Base-by-base conservation (phyloP, 2,113 vertebrate species). In the Lepus timidus region DNA sequence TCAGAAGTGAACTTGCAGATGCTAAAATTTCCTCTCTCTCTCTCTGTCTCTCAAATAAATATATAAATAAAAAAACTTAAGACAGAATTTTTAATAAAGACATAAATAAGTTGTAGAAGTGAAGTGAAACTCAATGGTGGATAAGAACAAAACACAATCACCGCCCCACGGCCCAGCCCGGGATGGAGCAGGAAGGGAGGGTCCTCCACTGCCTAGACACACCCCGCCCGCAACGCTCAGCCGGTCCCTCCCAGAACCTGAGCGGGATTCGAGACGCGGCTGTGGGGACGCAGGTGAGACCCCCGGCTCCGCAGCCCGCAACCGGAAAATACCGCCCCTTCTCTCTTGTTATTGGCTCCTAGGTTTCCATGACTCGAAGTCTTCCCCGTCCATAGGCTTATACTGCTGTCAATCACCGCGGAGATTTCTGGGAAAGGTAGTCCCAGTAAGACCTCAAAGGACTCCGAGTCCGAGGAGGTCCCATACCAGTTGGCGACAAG, bases 391-490 rank as follows among this genome's bases (percentile, higher is more conserved):
- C 39, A 85, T 95, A 82, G 84, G 94, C 7, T 61, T 5, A 3
- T 0, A 0, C 11, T 58, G 44, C 5, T 29, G 4, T 93, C 95
- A 61, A 49, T 74, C 81, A 75, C 29, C 70, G 74, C 70, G 4
- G 3, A 27, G 25, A 27, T n/a, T 70, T 78, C 76, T 83, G 96
- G 96, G 96, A 93, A 83, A 71, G 65, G 92, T 93, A 97, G 96
- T 96, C 44, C 51, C 4, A 23, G 13, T 16, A 0, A 58, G 64
- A 22, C 10, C 22, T 2, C n/a, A 9, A 58, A 71, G 12, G 27
- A 51, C 61, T 65, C 1, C 0, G 31, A 49, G 19, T 65, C 44
- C 51, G 0, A 3, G 19, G 36, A n/a, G 1, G 10, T 65, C 13
- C 31, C 20, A 39, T 81, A 93, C 22, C 3, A 5, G 31, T 29